A percentile compares a stretch with the other conserved stretches of the same genome.
Evolutionary conservation across 2,888 invertebrate species (phyloP).

Genomic region (Aelia acuminata): DNA sequence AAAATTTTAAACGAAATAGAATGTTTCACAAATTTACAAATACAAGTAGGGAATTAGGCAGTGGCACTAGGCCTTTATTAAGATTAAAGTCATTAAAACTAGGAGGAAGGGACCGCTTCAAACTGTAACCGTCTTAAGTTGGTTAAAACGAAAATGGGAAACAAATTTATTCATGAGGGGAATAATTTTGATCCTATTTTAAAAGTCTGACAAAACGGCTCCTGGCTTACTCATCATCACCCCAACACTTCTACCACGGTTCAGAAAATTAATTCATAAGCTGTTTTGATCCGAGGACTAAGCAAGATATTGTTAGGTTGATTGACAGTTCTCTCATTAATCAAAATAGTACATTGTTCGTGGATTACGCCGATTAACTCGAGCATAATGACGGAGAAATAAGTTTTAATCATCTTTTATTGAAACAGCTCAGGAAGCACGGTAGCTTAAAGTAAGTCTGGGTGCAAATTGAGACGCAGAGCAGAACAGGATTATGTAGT

Average conservation of each 20-base stretch:
- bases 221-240: not conserved
- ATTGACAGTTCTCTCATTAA: not conserved
- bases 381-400: too few species aligned
- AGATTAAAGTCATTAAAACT: not conserved
- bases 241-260: not conserved
- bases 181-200: not conserved
- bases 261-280: not conserved
- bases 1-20: too few species aligned
- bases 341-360: not conserved
- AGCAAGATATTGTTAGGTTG: not conserved
- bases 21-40: too few species aligned
- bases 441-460: too few species aligned
- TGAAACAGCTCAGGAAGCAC: too few species aligned
- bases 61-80: not conserved
- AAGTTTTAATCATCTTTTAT: too few species aligned
- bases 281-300: not conserved
- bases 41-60: too few species aligned
- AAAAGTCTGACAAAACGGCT: not conserved
- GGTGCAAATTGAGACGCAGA: too few species aligned
- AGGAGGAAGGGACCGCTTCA: not conserved
- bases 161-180: constrained; percentile 5
- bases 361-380: not conserved
- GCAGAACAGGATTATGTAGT: too few species aligned
- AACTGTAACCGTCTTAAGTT: not conserved
- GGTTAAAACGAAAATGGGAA: not conserved